Base-by-base conservation (phyloP, 2,888 invertebrate genomes). In the Rhynchonema sp. region DNA sequence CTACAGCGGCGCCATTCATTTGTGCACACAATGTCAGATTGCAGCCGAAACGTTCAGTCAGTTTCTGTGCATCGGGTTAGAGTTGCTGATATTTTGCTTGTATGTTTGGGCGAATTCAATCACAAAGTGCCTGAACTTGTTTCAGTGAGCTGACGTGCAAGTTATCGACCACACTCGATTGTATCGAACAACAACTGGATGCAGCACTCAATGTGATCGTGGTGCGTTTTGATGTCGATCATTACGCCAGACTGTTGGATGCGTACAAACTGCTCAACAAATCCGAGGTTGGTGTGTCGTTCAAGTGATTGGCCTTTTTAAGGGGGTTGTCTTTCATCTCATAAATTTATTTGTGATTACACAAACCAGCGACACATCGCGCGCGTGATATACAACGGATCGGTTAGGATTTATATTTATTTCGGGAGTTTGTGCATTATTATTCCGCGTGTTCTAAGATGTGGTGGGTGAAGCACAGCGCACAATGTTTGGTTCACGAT, bases 1-100 rank as follows among this genome's bases (percentile, higher is more conserved):
- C 71, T 94, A 86, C 74, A 84, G 85, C 25, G 85, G 84, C 55
- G 91, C 91, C 0, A 91, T 94, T 61, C 83, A 85, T n/a, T 77
- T 94, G 29, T 81, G 92, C 59, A 75, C 89, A 38, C 87, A 86
- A 73, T 90, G 90, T 69, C 85, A 86, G 70, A 84, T 83, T 70
- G 87, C 85, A 0, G 89, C 91, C 0, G 80, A 82, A 0, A 84
- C 82, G 52, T 87, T 87, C 70, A 83, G 83, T 68, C 87, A 92
- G 71, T 94, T 86, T 69, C 82, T 82, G n/a, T 91, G 92, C 69
- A 87, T 94, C 53, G 75, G 75, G 74, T 76, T 6, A 13, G 54
- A n/a, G n/a, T n/a, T n/a, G n/a, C n/a, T n/a, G n/a, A n/a, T n/a
- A n/a, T n/a, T n/a, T n/a, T n/a, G n/a, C n/a, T n/a, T n/a, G n/a